phyloP scores from a whole-genome alignment of 2,888 invertebrate genomes.

The Atethmia centrago region DNA sequence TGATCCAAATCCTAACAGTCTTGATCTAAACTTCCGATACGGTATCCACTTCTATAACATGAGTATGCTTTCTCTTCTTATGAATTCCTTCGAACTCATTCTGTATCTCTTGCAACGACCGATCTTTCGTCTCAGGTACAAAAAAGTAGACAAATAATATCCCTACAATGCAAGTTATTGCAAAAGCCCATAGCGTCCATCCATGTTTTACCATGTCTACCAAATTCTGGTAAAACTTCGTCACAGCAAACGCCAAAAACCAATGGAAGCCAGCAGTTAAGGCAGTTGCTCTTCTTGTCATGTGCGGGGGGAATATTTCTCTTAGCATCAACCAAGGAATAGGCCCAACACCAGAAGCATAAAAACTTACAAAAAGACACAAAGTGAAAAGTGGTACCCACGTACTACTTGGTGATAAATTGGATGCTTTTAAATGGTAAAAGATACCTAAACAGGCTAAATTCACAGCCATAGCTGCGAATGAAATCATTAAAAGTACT shows the following conservation, averaged over 20 bases:
- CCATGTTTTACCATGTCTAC: constrained; percentile 89
- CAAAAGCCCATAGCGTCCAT: constrained; percentile 93
- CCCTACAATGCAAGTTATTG: constrained; percentile 90
- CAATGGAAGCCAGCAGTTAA: constrained; percentile 93
- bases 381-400: constrained; percentile 91
- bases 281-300: constrained; percentile 92
- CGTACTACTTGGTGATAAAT: constrained; percentile 70
- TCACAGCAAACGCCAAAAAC: constrained; percentile 92
- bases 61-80: constrained; percentile 83
- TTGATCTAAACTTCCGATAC: constrained; percentile 76
- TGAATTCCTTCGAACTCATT: constrained; percentile 87
- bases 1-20: constrained; percentile 57
- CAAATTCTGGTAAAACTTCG: constrained; percentile 92
- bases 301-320: constrained; percentile 92
- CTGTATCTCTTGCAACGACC: constrained; percentile 90
- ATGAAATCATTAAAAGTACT: constrained; percentile 91
- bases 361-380: constrained; percentile 90
- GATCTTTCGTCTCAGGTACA: constrained; percentile 93
- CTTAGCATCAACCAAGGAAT: constrained; percentile 93
- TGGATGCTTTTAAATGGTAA: constrained; percentile 82
- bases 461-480: constrained; percentile 89
- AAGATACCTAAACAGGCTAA: constrained; percentile 87
- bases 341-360: constrained; percentile 93
- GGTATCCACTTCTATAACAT: constrained; percentile 86
- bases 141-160: constrained; percentile 91